These are phyloP conservation scores for Amphipyra tragopoginis DNA, from an alignment of 2,888 invertebrate species.

Conservation along the genomic window DNA sequence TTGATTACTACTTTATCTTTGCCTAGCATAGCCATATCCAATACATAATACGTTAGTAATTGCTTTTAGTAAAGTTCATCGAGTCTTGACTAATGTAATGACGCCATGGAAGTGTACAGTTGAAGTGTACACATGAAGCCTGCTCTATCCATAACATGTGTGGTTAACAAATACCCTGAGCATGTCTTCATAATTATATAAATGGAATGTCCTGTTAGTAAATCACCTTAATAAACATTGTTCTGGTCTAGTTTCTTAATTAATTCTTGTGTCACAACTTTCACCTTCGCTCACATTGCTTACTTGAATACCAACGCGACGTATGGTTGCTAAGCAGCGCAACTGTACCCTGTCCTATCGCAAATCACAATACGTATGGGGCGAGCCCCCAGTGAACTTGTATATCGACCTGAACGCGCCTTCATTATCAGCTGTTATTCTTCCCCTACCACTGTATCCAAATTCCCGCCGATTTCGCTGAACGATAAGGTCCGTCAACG, in stretches of 20 bases:
- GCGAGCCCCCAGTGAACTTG: conserved; percentile 82
- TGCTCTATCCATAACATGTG: too few species aligned
- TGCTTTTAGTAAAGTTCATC: not conserved
- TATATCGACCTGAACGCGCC: conserved; percentile 67
- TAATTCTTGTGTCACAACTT: conserved; percentile 49
- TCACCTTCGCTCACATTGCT: conserved; percentile 58
- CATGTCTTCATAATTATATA: not conserved
- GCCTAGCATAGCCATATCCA: not conserved
- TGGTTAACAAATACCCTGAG: not conserved
- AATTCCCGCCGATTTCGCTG: conserved; percentile 10
- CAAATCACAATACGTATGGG: conserved; percentile 62
- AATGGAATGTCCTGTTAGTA: not conserved
- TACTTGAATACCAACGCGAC: conserved; percentile 41
- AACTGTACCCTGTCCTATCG: conserved; percentile 51
- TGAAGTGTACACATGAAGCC: not conserved
- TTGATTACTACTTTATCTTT: not conserved
- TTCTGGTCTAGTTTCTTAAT: conserved; percentile 30
- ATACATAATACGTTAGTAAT: not conserved
- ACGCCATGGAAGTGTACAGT: not conserved
- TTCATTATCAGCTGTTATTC: conserved; percentile 73
- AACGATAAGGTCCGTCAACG: conserved; percentile 12
- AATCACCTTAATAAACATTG: conserved; percentile 4
- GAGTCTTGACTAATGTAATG: too few species aligned
- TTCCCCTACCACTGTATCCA: conserved; percentile 62
- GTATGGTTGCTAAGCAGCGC: conserved; percentile 57